These are phyloP conservation scores for Xanthorhoe spadicearia DNA, from an alignment of 2,888 invertebrate species.

Conservation along the genomic window DNA sequence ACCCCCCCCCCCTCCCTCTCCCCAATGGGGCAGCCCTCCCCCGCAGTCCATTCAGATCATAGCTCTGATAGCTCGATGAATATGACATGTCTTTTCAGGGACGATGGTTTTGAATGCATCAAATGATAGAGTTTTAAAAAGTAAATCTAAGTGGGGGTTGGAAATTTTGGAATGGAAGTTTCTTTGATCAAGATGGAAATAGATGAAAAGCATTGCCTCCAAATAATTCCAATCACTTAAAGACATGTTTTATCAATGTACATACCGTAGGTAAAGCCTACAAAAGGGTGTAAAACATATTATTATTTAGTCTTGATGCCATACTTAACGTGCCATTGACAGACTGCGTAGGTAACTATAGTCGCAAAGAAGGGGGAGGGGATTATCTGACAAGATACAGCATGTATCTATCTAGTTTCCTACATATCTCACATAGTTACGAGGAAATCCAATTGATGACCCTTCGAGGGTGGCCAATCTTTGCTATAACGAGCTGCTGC, in stretches of 20 bases:
- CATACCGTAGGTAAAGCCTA: too few species aligned
- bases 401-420: not conserved
- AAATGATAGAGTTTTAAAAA: not conserved
- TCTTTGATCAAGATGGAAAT: not conserved
- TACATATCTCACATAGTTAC: not conserved
- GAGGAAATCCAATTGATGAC: conserved; percentile 13
- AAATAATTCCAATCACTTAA: too few species aligned
- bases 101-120: conserved; percentile 3
- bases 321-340: too few species aligned
- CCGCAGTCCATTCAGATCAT: conserved; percentile 28
- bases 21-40: not conserved
- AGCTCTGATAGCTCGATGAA: conserved; percentile 26
- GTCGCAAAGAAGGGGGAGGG: too few species aligned
- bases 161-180: not conserved
- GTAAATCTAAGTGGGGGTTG: not conserved
- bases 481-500: conserved; percentile 4
- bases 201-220: too few species aligned
- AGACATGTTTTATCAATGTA: too few species aligned
- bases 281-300: too few species aligned
- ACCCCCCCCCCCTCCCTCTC: conserved; percentile 7
- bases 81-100: conserved; percentile 30
- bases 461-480: conserved; percentile 5
- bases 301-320: too few species aligned
- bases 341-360: too few species aligned
- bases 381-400: too few species aligned